Conservation (phyloP, 2,797 vertebrate genomes). For the Melanotaenia maccullochi region DNA sequence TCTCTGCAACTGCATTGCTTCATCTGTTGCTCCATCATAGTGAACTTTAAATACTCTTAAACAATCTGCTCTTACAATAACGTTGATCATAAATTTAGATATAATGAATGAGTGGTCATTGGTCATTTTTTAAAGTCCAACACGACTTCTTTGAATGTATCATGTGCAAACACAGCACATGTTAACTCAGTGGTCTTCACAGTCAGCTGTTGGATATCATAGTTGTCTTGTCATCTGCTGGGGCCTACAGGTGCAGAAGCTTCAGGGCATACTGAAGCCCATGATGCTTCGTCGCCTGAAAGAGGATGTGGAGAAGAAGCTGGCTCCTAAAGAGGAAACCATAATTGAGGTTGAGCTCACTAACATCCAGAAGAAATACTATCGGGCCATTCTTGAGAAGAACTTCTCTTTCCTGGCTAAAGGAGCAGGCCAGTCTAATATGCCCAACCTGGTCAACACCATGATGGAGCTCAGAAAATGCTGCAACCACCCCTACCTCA, state of each 20-base stretch:
- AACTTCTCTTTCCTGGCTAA: conserved; percentile 98
- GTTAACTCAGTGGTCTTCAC: not conserved
- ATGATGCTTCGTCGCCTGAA: conserved; percentile 98
- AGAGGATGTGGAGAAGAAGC: conserved; percentile 98
- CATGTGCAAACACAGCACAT: not conserved
- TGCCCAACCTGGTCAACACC: conserved; percentile 98
- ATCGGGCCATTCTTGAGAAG: conserved; percentile 96
- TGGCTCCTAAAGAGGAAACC: conserved; percentile 98
- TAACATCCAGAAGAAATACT: conserved; percentile 99
- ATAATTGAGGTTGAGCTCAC: conserved; percentile 99
- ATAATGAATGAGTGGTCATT: not conserved
- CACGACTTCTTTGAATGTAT: not conserved
- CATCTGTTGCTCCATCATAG: not conserved
- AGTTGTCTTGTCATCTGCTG: conserved; percentile 31
- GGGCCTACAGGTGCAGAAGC: conserved; percentile 92
- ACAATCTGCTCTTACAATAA: not conserved
- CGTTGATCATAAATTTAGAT: not conserved
- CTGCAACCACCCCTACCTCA: conserved; percentile 99
- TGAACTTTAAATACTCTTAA: not conserved
- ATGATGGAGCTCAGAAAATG: conserved; percentile 99
- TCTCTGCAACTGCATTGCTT: not conserved
- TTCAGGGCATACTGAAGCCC: conserved; percentile 96
- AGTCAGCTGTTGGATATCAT: not conserved
- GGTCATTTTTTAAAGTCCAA: not conserved
- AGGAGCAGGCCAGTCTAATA: conserved; percentile 96